Evolutionary conservation across 1,140 invertebrate genomes (phyloP).

Genomic region (Macrotrachela quadricornifera): DNA sequence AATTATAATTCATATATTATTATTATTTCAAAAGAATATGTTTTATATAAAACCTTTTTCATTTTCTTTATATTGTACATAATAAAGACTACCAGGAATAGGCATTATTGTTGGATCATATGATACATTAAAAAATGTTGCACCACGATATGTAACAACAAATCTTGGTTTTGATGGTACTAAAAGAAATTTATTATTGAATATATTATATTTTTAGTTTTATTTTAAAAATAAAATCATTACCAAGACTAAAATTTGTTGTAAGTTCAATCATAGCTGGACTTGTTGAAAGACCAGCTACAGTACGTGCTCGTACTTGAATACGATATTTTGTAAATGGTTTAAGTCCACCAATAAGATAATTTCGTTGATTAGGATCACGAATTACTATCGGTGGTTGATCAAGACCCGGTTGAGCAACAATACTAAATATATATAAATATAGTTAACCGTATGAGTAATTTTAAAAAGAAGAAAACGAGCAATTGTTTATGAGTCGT

Average conservation of each 20-base stretch:
- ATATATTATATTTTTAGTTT: no score
- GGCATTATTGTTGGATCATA: neutral
- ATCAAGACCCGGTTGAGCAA: neutral
- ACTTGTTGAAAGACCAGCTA: neutral
- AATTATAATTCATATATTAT: no score
- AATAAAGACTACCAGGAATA: slow-evolving; percentile 3
- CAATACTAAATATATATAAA: neutral
- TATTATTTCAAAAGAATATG: no score
- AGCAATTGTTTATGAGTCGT: neutral
- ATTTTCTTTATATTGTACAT: slow-evolving; percentile 6
- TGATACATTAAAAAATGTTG: slow-evolving; percentile 1
- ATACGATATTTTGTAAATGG: slow-evolving; percentile 7
- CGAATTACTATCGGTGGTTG: slow-evolving; percentile 6
- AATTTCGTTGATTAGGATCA: neutral
- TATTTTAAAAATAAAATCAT: no score
- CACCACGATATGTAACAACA: neutral
- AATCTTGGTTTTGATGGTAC: neutral
- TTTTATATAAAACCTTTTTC: neutral
- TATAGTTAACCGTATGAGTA: no score
- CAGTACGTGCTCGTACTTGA: neutral
- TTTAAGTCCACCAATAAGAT: neutral
- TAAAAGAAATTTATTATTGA: slow-evolving; percentile 2
- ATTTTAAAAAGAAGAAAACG: neutral
- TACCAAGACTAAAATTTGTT: no score
- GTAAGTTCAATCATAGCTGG: slow-evolving; percentile 5